Evolutionary conservation across 2,797 vertebrate species (phyloP).

Genomic region (Xyrichtys novacula): DNA sequence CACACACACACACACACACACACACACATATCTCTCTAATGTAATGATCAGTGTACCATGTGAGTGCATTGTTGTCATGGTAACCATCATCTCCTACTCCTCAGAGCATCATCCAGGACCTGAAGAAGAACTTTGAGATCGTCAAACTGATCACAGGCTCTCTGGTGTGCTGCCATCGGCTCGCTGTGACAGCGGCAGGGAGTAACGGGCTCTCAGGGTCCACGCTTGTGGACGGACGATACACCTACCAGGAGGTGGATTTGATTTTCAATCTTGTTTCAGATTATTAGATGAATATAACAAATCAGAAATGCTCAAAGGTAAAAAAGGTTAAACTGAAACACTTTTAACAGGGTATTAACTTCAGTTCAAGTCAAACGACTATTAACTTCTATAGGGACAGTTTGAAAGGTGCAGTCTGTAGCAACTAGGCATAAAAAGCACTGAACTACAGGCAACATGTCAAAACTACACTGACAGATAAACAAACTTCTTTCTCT

Average conservation of each 20-base stretch:
- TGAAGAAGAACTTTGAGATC: constrained; percentile 99
- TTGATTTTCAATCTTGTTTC: neutral
- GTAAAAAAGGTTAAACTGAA: too few species aligned
- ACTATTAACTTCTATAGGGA: too few species aligned
- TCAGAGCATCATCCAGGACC: constrained; percentile 98
- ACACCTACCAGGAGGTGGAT: constrained; percentile 95
- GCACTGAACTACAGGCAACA: too few species aligned
- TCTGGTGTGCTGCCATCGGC: constrained; percentile 95
- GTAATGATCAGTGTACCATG: neutral
- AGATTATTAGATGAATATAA: neutral
- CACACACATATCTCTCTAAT: neutral
- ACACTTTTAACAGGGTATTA: too few species aligned
- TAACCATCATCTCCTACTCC: constrained; percentile 10
- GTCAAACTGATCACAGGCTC: constrained; percentile 98
- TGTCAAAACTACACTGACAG: too few species aligned
- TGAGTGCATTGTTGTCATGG: too few species aligned
- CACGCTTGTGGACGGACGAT: constrained; percentile 94
- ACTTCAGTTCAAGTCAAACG: too few species aligned
- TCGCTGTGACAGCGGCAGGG: constrained; percentile 91
- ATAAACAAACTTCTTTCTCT: too few species aligned
- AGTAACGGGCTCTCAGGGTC: constrained; percentile 89
- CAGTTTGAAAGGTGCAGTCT: too few species aligned
- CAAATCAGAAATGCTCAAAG: too few species aligned
- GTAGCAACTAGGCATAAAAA: too few species aligned
- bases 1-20: neutral